Base-by-base conservation (phyloP, 2,888 invertebrate genomes). In the Fragum fragum region DNA sequence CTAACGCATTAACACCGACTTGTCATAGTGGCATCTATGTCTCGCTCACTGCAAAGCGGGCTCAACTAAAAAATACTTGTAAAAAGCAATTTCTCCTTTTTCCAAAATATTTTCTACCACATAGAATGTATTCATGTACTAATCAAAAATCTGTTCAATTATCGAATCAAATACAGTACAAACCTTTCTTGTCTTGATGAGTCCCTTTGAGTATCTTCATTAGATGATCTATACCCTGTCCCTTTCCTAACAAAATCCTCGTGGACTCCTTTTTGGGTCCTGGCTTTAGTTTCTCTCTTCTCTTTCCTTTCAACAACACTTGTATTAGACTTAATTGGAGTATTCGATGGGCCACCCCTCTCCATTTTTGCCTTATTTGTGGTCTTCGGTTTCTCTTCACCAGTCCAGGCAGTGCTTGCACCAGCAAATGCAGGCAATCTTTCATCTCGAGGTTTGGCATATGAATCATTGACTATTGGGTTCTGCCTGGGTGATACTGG, bases 371-470 rank as follows among this genome's bases (percentile, higher is more conserved):
- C 21, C 29, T n/a, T 52, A 29, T 21, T 36, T 21, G 53, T 53
- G 14, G 26, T 29, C 16, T 70, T 70, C 18, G 53, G 2, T 23
- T 39, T 66, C 16, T 66, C 66, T 66, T 23, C 23, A 36, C 36
- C n/a, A 26, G 21, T 66, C 66, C 66, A 66, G 1, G 66, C 21
- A 1, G 66, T 23, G 29, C 29, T 18, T 5, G 68, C 26, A 9
- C 73, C 73, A 53, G 70, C 18, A 53, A 70, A 70, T n/a, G 23
- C 32, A 29, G 70, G 70, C 18, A 53, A 11, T n/a, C 70, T 1
- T 0, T 53, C 70, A 53, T 70, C 70, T 32, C 52, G 18, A 11
- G 72, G 32, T n/a, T 63, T 21, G 1, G 39, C 21, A 26, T 32
- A 28, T 18, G 75, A 52, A 9, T 75, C 75, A 16, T n/a, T 52